Conservation (phyloP, 1,140 invertebrate genomes). For the Phthorimaea operculella region DNA sequence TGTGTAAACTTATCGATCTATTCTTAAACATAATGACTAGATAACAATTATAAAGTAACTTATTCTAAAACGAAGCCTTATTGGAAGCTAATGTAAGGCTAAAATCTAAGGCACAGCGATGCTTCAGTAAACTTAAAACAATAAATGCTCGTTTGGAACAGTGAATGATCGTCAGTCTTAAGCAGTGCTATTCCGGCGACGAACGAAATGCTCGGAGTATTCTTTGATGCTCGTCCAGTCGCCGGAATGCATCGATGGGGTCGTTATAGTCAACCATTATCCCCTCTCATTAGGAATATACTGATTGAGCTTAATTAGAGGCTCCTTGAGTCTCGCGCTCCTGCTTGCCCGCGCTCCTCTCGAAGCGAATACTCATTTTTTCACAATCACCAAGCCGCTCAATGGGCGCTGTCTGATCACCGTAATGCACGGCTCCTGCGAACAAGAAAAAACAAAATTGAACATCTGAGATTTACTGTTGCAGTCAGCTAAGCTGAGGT, state of each 20-base stretch:
- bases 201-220: conserved; percentile 51
- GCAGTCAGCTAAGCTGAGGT: neutral
- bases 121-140: conserved; percentile 43
- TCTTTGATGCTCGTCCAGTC: conserved; percentile 45
- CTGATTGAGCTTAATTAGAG: conserved; percentile 67
- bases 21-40: conserved; percentile 59
- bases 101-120: conserved; percentile 56
- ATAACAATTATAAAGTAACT: conserved; percentile 48
- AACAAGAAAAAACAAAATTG: conserved; percentile 32
- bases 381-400: conserved; percentile 57
- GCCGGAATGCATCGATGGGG: conserved; percentile 60
- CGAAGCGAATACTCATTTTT: conserved; percentile 57
- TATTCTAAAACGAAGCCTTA: conserved; percentile 32
- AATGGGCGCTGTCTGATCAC: conserved; percentile 58
- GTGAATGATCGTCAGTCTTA: conserved; percentile 54
- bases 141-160: conserved; percentile 60
- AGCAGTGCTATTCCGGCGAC: conserved; percentile 46
- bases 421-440: conserved; percentile 51
- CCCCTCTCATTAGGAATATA: conserved; percentile 66
- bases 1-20: conserved; percentile 11
- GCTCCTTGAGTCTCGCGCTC: conserved; percentile 51
- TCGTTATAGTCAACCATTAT: conserved; percentile 64
- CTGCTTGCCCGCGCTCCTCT: conserved; percentile 42
- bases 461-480: conserved; percentile 1
- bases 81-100: conserved; percentile 52